These are phyloP conservation scores for Phyto melanocephala DNA, from an alignment of 2,888 invertebrate genomes.

Conservation along the genomic window DNA sequence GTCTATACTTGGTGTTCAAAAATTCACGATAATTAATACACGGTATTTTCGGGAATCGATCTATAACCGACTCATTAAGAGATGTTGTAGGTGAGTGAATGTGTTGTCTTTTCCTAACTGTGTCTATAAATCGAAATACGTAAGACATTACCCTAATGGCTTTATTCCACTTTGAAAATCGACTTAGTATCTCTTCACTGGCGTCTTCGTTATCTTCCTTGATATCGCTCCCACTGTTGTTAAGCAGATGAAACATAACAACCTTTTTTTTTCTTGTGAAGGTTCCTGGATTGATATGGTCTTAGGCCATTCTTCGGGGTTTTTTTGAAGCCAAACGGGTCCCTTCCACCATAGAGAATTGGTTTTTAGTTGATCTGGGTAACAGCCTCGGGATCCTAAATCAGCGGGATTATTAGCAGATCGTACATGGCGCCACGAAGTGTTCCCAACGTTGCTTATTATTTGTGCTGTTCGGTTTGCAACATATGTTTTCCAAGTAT, in stretches of 20 bases:
- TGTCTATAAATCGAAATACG: neutral
- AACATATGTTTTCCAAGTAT: slow-evolving; percentile 45
- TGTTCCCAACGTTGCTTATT: slow-evolving; percentile 17
- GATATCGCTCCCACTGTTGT: no score
- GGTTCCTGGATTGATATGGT: neutral
- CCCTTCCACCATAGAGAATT: slow-evolving; percentile 53
- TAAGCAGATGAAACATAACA: neutral
- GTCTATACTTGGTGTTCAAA: no score
- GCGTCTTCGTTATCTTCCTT: neutral
- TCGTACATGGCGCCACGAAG: slow-evolving; percentile 53
- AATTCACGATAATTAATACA: neutral
- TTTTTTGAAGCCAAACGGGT: slow-evolving; percentile 18
- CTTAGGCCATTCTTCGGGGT: slow-evolving; percentile 37
- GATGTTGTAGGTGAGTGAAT: neutral
- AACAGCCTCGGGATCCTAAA: slow-evolving; percentile 41
- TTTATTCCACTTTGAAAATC: neutral
- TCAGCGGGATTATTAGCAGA: slow-evolving; percentile 53
- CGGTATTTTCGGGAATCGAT: neutral
- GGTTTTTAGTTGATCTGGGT: neutral
- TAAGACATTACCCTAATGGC: neutral
- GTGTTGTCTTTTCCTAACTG: neutral
- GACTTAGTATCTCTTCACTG: neutral
- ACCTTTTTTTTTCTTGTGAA: neutral
- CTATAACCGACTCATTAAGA: neutral
- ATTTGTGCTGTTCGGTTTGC: slow-evolving; percentile 47